Conservation (phyloP, 1,140 invertebrate species). For the Tachypleus tridentatus region DNA sequence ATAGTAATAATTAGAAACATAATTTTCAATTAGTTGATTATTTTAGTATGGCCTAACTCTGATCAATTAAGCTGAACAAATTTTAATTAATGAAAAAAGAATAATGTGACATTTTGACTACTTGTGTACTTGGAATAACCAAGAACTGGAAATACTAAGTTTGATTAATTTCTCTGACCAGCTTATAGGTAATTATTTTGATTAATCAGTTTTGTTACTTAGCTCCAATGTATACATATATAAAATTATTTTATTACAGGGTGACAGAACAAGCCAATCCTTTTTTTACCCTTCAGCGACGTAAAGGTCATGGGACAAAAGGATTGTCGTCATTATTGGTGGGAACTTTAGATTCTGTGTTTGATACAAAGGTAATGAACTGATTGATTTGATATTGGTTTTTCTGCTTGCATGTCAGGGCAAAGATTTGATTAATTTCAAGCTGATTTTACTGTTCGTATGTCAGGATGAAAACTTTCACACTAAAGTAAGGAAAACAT, state of each 20-base stretch:
- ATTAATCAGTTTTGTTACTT: conserved; percentile 17
- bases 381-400: neutral
- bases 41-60: too few relatives aligned
- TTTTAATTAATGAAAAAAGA: too few relatives aligned
- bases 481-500: too few relatives aligned
- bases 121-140: neutral
- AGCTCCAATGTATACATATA: neutral
- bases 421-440: too few relatives aligned
- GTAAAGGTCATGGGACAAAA: conserved; percentile 83
- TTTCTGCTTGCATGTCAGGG: neutral
- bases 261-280: conserved; percentile 71
- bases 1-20: too few relatives aligned
- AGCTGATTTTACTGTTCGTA: too few relatives aligned
- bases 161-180: neutral
- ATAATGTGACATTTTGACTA: neutral
- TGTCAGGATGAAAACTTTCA: too few relatives aligned
- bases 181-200: neutral
- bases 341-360: conserved; percentile 88
- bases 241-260: conserved; percentile 46
- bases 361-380: conserved; percentile 61
- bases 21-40: too few relatives aligned
- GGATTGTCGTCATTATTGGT: conserved; percentile 86
- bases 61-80: too few relatives aligned
- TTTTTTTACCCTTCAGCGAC: conserved; percentile 86
- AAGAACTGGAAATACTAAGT: neutral